phyloP scores from a whole-genome alignment of 2,113 vertebrate species.

The Pungitius pungitius region DNA sequence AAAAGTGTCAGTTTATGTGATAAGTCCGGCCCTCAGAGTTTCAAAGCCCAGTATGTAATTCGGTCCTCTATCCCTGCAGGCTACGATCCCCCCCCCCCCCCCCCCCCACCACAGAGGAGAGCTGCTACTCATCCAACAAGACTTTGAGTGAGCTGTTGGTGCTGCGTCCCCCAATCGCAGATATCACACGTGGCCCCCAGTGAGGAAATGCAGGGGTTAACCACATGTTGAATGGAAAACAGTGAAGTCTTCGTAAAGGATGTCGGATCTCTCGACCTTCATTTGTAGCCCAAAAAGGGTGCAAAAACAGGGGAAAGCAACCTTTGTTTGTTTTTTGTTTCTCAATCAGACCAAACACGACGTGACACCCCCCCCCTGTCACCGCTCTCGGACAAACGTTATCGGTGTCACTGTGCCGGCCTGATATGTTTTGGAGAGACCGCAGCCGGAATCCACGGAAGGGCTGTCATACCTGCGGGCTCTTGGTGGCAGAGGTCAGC shows the following conservation, averaged over 20 bases:
- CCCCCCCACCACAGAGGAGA: too few relatives aligned
- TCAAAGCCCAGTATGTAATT: too few relatives aligned
- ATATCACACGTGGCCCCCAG: slow-evolving; percentile 3
- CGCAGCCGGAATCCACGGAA: slow-evolving; percentile 10
- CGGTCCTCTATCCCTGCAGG: too few relatives aligned
- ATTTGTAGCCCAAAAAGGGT: slow-evolving; percentile 26
- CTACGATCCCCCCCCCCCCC: too few relatives aligned
- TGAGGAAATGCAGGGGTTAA: slow-evolving; percentile 6
- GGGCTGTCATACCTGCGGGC: slow-evolving; percentile 20
- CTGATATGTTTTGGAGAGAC: slow-evolving; percentile 36
- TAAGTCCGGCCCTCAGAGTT: slow-evolving; percentile 55
- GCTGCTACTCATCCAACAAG: slow-evolving; percentile 47
- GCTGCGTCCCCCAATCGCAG: slow-evolving; percentile 29
- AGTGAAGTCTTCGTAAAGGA: slow-evolving; percentile 25
- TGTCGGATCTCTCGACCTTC: slow-evolving; percentile 22
- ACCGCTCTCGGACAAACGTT: too few relatives aligned
- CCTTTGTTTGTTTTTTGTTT: background rate
- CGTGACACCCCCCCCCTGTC: too few relatives aligned
- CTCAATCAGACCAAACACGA: too few relatives aligned
- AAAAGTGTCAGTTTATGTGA: slow-evolving; percentile 61
- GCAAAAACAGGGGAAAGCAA: slow-evolving; percentile 14
- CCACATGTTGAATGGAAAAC: slow-evolving; percentile 20
- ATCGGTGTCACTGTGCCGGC: slow-evolving; percentile 47
- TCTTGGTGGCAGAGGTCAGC: slow-evolving; percentile 42
- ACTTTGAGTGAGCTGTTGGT: slow-evolving; percentile 27